Evolutionary conservation across 2,797 vertebrate genomes (phyloP).

Genomic region (Mus caroli): DNA sequence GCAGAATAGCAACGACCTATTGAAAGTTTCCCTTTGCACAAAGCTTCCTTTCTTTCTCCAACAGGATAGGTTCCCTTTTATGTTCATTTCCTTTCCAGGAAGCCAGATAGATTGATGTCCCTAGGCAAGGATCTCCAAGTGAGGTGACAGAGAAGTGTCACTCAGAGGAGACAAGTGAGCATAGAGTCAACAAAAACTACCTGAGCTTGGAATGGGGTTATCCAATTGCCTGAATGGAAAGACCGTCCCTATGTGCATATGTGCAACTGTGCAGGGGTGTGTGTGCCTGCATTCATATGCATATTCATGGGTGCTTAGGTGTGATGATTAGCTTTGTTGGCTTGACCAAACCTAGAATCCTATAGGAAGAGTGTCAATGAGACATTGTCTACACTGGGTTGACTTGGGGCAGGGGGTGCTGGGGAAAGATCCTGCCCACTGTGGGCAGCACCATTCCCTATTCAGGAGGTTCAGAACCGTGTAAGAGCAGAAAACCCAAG

Average conservation of each 20-base stretch:
- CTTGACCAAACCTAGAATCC: not conserved
- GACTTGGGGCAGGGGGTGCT: not conserved
- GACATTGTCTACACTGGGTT: not conserved
- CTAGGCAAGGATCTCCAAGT: slow-evolving; percentile 4
- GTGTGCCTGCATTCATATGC: fast-evolving
- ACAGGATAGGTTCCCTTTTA: not conserved
- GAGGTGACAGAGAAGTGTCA: not conserved
- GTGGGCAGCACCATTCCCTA: not conserved
- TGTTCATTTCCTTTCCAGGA: not conserved
- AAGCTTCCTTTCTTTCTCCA: not conserved
- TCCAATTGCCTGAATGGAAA: not conserved
- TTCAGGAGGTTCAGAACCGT: not conserved
- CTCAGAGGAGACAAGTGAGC: not conserved
- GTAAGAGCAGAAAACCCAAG: not conserved
- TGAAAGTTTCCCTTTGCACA: not conserved
- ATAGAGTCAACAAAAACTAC: not conserved
- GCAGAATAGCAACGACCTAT: not conserved
- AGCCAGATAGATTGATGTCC: slow-evolving; percentile 5
- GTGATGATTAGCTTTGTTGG: not conserved
- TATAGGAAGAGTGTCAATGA: not conserved
- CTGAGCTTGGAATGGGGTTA: not conserved
- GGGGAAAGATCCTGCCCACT: not conserved
- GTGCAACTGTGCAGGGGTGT: not conserved
- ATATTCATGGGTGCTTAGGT: fast-evolving
- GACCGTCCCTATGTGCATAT: not conserved